These are phyloP conservation scores for Maniola jurtina DNA, from an alignment of 1,140 invertebrate genomes.

Conservation along the genomic window DNA sequence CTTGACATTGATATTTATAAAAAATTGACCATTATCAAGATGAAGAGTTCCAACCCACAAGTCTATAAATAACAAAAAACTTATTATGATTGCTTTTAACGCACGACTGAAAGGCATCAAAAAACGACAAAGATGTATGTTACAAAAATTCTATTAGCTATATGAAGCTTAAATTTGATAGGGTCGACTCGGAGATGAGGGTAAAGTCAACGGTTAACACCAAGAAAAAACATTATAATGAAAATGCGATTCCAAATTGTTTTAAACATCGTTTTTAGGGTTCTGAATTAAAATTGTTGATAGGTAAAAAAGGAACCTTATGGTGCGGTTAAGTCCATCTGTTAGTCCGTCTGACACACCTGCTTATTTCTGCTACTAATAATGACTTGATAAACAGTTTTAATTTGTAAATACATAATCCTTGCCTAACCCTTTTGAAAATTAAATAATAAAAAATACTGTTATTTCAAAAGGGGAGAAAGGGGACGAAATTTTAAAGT, in stretches of 20 bases:
- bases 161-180: constrained; percentile 20
- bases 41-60: constrained; percentile 13
- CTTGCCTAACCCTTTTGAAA: no score
- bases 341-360: no score
- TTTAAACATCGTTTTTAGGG: no score
- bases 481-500: no score
- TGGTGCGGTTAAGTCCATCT: no score
- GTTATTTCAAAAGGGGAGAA: no score
- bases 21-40: constrained; percentile 12
- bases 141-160: constrained; percentile 28
- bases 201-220: background rate
- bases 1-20: constrained; percentile 7
- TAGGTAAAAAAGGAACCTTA: no score
- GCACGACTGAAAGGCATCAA: constrained; percentile 25
- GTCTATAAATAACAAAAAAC: constrained; percentile 18
- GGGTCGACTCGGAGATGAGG: constrained; percentile 13
- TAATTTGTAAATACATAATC: no score
- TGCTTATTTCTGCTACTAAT: no score
- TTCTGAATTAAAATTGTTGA: no score
- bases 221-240: background rate
- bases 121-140: constrained; percentile 16
- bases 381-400: no score
- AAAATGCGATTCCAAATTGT: background rate
- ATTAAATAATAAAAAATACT: no score
- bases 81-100: constrained; percentile 30